Evolutionary conservation across 2,113 vertebrate genomes (phyloP).

Genomic region (Petrocephalus zakoni): DNA sequence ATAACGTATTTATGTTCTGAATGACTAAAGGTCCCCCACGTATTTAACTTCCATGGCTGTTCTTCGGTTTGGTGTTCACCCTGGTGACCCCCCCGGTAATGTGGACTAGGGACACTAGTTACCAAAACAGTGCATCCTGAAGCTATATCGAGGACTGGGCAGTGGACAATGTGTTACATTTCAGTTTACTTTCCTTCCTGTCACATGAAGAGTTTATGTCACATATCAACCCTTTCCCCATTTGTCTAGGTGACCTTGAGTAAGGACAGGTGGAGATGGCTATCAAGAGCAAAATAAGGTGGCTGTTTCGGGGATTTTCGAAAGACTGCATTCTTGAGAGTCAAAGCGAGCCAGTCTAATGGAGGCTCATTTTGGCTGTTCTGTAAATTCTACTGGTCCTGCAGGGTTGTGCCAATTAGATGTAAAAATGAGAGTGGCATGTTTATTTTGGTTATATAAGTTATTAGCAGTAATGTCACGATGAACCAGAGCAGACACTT

Average conservation of each 20-base stretch:
- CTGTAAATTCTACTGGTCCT: not conserved
- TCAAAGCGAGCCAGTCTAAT: not conserved
- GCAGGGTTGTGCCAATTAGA: conserved; percentile 5
- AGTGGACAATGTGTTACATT: not conserved
- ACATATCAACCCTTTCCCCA: not conserved
- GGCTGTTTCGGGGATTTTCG: not conserved
- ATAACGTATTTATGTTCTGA: not conserved
- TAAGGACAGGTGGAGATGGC: not conserved
- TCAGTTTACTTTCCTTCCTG: not conserved
- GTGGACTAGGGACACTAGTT: not conserved
- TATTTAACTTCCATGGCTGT: not conserved
- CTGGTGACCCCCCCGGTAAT: not conserved
- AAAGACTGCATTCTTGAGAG: not conserved
- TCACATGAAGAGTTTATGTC: not conserved
- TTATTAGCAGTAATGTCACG: conserved; percentile 33
- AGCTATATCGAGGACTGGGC: not conserved
- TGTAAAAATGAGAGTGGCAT: conserved; percentile 20
- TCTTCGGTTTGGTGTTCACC: not conserved
- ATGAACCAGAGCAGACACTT: conserved; percentile 36
- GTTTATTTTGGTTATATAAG: conserved; percentile 31
- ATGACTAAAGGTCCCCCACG: not conserved
- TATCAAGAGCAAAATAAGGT: not conserved
- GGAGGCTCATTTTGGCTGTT: not conserved
- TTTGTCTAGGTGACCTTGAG: not conserved
- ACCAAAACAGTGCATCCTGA: not conserved